phyloP scores from a whole-genome alignment of 2,113 vertebrate species.

The Hypomesus transpacificus region DNA sequence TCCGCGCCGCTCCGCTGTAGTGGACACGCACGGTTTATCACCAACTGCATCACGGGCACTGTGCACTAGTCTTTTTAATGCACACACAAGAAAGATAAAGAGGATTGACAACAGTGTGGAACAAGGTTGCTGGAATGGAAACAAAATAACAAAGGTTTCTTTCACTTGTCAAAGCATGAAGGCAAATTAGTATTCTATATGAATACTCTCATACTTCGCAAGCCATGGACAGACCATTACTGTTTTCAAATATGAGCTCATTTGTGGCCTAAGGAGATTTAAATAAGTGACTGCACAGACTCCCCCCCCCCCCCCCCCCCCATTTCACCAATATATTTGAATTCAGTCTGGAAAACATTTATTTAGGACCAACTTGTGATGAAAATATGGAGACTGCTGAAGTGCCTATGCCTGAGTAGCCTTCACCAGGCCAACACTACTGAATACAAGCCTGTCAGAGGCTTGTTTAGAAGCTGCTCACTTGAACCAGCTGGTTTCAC shows the following conservation, averaged over 20 bases:
- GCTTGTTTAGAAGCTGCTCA: background rate
- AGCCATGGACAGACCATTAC: constrained; percentile 50
- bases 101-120: constrained; percentile 21
- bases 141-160: constrained; percentile 48
- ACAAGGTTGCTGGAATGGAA: constrained; percentile 21
- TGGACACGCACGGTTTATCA: too few relatives aligned
- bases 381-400: constrained; percentile 31
- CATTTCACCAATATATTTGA: constrained; percentile 66
- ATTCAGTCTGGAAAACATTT: constrained; percentile 61
- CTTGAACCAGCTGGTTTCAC: background rate
- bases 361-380: constrained; percentile 53
- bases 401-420: constrained; percentile 9
- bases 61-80: too few relatives aligned
- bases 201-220: constrained; percentile 54
- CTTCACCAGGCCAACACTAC: background rate
- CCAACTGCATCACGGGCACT: too few relatives aligned
- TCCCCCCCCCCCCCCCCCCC: constrained; percentile 65
- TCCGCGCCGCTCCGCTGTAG: too few relatives aligned
- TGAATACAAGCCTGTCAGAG: background rate
- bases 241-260: constrained; percentile 40
- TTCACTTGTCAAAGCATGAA: constrained; percentile 48
- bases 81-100: constrained; percentile 1
- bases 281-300: constrained; percentile 67
- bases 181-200: constrained; percentile 60
- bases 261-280: constrained; percentile 49